These are phyloP conservation scores for Sclerurus mexicanus DNA, from an alignment of 2,113 vertebrate species.

Conservation along the genomic window DNA sequence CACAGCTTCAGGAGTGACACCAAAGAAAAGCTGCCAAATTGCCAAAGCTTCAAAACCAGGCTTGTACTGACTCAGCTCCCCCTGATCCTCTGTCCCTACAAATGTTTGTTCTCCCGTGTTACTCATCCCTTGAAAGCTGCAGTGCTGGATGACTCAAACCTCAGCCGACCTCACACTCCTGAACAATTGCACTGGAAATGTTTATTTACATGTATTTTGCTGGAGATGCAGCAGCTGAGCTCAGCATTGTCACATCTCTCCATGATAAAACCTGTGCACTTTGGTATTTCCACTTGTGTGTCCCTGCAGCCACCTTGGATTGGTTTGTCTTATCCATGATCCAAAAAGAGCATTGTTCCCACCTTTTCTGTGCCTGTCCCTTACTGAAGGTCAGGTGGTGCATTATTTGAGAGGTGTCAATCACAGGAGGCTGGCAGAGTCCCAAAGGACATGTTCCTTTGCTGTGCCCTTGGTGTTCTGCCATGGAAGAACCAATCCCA, in stretches of 20 bases:
- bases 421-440: not conserved
- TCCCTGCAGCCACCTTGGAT: not conserved
- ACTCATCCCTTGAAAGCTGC: not conserved
- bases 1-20: not conserved
- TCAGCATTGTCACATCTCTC: not conserved
- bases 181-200: not conserved
- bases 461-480: not conserved
- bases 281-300: not conserved
- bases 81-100: not conserved
- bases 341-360: not conserved
- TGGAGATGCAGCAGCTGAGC: not conserved
- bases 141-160: not conserved
- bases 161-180: not conserved
- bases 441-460: fast-evolving
- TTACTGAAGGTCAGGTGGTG: not conserved
- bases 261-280: fast-evolving
- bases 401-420: not conserved
- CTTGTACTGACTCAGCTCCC: not conserved
- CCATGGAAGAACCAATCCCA: not conserved
- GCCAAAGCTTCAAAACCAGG: not conserved
- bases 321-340: not conserved
- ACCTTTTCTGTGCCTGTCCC: not conserved
- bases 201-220: not conserved
- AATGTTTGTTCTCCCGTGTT: not conserved
- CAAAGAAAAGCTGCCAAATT: not conserved